Evolutionary conservation across 53 echinoderm and acorn worm genomes (phyloP), one percentile per base, ranked within the genome.

Genomic region (Holothuria scabra): DNA sequence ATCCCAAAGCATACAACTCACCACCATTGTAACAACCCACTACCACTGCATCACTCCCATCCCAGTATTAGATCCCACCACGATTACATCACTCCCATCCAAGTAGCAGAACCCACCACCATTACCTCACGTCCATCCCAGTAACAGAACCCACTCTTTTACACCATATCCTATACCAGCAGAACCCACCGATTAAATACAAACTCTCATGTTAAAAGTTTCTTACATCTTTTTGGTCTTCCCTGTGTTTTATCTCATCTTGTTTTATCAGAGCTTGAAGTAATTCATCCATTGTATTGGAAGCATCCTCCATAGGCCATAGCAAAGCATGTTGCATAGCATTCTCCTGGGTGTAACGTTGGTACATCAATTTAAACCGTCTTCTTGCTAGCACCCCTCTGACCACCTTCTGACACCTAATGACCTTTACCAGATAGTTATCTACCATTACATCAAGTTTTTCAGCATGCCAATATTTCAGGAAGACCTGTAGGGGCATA

Each of bases 381-480:
- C 80, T 67, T 58, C 92, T 85, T 26, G 90, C 93, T 25, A 92
- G 82, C 70, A 88, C 76, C 29, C 96, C 96, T 65, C 96, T 88
- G 35, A 71, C 88, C 59, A 88, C 76, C 44, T 91, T 85, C 87
- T 96, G 96, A 78, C 90, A 92, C 68, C 88, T 96, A 57, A 92
- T 56, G 24, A 96, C 86, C 28, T 86, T 71, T 2, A 86, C 87
- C 20, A 88, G 75, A 16, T 91, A 76, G 44, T 90, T 64, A 67
- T 96, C 96, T 57, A 96, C 86, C 61, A 91, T 80, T 13, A 90
- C 89, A 90, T 96, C 90, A 29, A 96, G 86, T 61, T 96, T 93
- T 78, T 96, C 96, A 2, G 93, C 90, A 66, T 93, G 96, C 96
- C 96, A 96, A 74, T 93, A 96, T 68, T 96, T 96, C 23, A 96